Percentiles rank a stretch among this genome's conserved stretches.
Conservation (phyloP, 2,888 invertebrate genomes). For the Pyrrhosoma nymphula region DNA sequence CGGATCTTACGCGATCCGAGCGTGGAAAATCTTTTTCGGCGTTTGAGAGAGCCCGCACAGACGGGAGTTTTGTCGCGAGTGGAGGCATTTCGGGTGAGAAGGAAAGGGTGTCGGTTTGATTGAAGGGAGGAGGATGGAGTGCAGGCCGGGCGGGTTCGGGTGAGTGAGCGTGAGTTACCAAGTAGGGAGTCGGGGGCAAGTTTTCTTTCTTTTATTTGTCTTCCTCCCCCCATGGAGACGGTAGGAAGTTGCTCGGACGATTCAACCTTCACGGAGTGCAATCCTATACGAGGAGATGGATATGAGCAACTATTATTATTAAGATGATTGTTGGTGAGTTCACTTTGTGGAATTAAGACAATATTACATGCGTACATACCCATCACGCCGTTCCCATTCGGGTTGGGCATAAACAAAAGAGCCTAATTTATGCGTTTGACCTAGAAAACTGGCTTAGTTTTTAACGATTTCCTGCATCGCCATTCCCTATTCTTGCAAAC, state of each 20-base stretch:
- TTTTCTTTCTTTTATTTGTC: background rate
- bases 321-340: no score
- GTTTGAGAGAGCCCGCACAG: slow-evolving; percentile 50
- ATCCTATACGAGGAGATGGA: background rate
- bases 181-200: background rate
- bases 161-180: background rate
- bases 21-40: slow-evolving; percentile 59
- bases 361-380: no score
- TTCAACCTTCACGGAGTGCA: background rate
- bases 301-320: background rate
- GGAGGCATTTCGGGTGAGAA: background rate
- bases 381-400: no score
- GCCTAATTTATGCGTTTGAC: no score
- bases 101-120: background rate
- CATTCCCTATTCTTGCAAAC: no score
- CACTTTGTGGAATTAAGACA: no score
- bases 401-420: no score
- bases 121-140: background rate
- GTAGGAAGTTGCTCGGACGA: background rate
- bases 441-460: no score
- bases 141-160: background rate
- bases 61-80: slow-evolving; percentile 51
- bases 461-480: no score
- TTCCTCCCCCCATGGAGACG: background rate
- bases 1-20: slow-evolving; percentile 50